Evolutionary conservation across 2,888 invertebrate genomes (phyloP).

Genomic region (Parelbella ahira): DNA sequence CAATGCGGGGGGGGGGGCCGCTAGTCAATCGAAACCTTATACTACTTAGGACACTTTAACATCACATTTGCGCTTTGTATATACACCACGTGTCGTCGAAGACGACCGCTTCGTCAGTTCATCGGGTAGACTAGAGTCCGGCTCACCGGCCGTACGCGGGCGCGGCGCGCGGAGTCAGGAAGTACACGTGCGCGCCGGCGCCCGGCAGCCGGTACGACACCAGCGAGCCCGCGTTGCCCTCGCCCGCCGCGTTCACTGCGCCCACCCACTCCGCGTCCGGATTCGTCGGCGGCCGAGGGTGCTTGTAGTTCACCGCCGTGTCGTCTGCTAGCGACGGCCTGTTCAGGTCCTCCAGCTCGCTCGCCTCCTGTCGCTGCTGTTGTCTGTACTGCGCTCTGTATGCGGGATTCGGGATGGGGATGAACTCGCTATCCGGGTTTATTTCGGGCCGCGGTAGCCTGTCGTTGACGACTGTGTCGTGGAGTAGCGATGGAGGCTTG

Average conservation of each 20-base stretch:
- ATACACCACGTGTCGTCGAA: slow-evolving; percentile 56
- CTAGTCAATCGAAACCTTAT: slow-evolving; percentile 66
- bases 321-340: slow-evolving; percentile 67
- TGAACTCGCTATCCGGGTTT: slow-evolving; percentile 85
- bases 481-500: slow-evolving; percentile 74
- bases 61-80: slow-evolving; percentile 80
- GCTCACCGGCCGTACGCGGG: slow-evolving; percentile 73
- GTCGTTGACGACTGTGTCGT: slow-evolving; percentile 87
- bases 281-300: slow-evolving; percentile 78
- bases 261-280: slow-evolving; percentile 82
- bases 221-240: slow-evolving; percentile 67
- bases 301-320: slow-evolving; percentile 79
- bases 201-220: slow-evolving; percentile 88
- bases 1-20: slow-evolving; percentile 64
- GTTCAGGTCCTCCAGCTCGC: slow-evolving; percentile 68
- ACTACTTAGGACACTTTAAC: slow-evolving; percentile 79
- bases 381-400: slow-evolving; percentile 62
- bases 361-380: slow-evolving; percentile 59
- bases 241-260: slow-evolving; percentile 68
- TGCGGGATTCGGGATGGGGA: slow-evolving; percentile 70
- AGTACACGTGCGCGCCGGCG: slow-evolving; percentile 89
- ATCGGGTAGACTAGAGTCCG: slow-evolving; percentile 68
- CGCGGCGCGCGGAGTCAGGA: slow-evolving; percentile 84
- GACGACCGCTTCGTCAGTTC: slow-evolving; percentile 52
- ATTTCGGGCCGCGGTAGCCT: slow-evolving; percentile 83